A percentile compares a stretch with the other conserved stretches of the same genome.
Evolutionary conservation across 2,113 vertebrate genomes (phyloP).

Genomic region (Verasper variegatus): DNA sequence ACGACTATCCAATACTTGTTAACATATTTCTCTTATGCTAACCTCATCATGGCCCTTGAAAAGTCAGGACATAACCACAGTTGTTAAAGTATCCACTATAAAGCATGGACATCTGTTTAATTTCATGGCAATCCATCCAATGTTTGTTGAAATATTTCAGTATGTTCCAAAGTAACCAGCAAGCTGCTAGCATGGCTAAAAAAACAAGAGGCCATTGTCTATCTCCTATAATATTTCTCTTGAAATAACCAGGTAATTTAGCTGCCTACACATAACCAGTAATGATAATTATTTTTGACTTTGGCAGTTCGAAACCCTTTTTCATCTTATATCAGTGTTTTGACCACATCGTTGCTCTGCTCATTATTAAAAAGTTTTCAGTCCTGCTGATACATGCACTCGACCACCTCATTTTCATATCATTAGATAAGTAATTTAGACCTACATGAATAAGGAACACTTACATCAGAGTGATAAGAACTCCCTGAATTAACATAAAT

Average conservation of each 20-base stretch:
- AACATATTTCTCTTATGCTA: slow-evolving; percentile 9
- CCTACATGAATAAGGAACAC: too few species aligned
- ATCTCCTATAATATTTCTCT: neutral
- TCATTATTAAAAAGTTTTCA: too few species aligned
- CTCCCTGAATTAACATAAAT: too few species aligned
- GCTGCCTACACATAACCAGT: neutral
- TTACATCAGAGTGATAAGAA: too few species aligned
- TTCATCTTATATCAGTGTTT: too few species aligned
- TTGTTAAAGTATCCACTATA: slow-evolving; percentile 17
- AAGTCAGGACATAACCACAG: slow-evolving; percentile 21
- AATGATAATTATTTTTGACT: too few species aligned
- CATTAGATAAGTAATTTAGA: too few species aligned
- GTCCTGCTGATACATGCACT: too few species aligned
- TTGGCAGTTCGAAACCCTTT: too few species aligned
- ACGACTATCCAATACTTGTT: neutral
- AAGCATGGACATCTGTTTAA: slow-evolving; percentile 1
- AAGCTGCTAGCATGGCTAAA: neutral
- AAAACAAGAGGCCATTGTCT: neutral
- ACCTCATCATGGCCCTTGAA: neutral
- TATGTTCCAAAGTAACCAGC: neutral
- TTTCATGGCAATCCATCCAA: neutral
- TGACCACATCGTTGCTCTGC: too few species aligned
- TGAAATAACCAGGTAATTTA: neutral
- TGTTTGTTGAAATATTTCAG: slow-evolving; percentile 11
- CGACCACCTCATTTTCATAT: too few species aligned